Percentiles rank a stretch among this genome's conserved stretches.
Conservation (phyloP, 2,888 invertebrate species). For the Bugulina stolonifera region DNA sequence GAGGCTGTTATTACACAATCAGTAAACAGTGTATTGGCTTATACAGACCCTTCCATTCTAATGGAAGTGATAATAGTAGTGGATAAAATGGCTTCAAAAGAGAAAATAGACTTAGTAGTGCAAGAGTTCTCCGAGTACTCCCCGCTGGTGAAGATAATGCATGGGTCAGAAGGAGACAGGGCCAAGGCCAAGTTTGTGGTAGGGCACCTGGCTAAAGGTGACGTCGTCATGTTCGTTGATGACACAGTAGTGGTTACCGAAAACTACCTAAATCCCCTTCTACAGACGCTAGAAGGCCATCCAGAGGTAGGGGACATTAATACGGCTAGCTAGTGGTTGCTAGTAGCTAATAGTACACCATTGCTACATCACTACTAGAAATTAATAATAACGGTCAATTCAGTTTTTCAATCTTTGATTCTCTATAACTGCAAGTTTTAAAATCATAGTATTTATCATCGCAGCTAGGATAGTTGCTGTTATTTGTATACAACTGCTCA, state of each 20-base stretch:
- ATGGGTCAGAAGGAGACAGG: background rate
- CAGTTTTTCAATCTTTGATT: too few species aligned
- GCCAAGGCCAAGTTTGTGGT: slow-evolving; percentile 4
- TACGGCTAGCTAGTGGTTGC: too few species aligned
- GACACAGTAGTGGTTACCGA: slow-evolving; percentile 20
- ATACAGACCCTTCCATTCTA: slow-evolving; percentile 9
- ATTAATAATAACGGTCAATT: too few species aligned
- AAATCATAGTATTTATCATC: too few species aligned
- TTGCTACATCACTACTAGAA: too few species aligned
- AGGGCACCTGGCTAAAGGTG: slow-evolving; percentile 7
- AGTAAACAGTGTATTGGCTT: slow-evolving; percentile 5
- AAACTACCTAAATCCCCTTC: slow-evolving; percentile 4
- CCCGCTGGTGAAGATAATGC: background rate
- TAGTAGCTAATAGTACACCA: too few species aligned
- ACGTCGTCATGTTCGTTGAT: slow-evolving; percentile 11
- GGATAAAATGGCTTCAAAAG: background rate
- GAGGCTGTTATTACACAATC: slow-evolving; percentile 24
- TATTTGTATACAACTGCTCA: too few species aligned
- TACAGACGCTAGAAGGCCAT: background rate
- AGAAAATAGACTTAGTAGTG: background rate
- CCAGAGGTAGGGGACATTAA: slow-evolving; percentile 23
- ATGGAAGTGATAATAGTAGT: slow-evolving; percentile 9
- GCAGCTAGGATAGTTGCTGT: too few species aligned
- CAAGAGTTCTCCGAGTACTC: background rate
- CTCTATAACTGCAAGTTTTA: too few species aligned